A percentile compares a stretch with the other conserved stretches of the same genome.
Evolutionary conservation across 53 echinoderm and acorn worm species (phyloP).

Genomic region (Apostichopus leukothele): DNA sequence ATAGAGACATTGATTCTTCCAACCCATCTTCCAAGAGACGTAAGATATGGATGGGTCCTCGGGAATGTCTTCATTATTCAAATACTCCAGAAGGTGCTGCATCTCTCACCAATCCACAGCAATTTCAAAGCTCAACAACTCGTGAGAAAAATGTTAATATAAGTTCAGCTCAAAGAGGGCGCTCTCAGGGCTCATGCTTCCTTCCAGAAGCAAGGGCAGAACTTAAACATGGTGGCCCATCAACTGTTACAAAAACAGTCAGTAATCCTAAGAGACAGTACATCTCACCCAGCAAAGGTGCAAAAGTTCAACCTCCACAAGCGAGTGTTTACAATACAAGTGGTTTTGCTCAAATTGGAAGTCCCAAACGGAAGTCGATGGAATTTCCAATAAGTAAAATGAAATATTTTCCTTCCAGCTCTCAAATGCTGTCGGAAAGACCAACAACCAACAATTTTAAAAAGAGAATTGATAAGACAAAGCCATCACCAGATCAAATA

Average conservation of each 20-base stretch:
- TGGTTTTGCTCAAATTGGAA: conserved; percentile 14
- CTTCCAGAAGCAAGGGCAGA: background rate
- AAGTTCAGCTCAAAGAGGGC: conserved; percentile 56
- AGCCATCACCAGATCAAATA: too few relatives aligned
- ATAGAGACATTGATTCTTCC: background rate
- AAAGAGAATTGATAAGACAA: background rate
- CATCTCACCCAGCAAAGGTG: conserved; percentile 33
- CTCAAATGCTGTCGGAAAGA: background rate
- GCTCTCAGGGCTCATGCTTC: conserved; percentile 28
- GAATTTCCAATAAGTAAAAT: background rate
- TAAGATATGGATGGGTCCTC: conserved; percentile 63
- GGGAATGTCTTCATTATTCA: conserved; percentile 69
- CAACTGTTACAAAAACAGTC: background rate
- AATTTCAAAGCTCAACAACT: conserved; percentile 39
- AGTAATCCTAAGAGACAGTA: background rate
- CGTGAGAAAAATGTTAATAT: conserved; percentile 58
- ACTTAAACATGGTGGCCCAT: background rate
- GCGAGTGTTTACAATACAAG: background rate
- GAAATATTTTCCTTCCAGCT: background rate
- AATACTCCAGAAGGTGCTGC: conserved; percentile 64
- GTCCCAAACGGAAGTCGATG: background rate
- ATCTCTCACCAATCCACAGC: conserved; percentile 74
- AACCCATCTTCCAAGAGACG: conserved; percentile 47
- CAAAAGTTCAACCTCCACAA: background rate
- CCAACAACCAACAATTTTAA: background rate